Conservation (phyloP, 2,797 vertebrate species). For the Lindbergichthys nudifrons region DNA sequence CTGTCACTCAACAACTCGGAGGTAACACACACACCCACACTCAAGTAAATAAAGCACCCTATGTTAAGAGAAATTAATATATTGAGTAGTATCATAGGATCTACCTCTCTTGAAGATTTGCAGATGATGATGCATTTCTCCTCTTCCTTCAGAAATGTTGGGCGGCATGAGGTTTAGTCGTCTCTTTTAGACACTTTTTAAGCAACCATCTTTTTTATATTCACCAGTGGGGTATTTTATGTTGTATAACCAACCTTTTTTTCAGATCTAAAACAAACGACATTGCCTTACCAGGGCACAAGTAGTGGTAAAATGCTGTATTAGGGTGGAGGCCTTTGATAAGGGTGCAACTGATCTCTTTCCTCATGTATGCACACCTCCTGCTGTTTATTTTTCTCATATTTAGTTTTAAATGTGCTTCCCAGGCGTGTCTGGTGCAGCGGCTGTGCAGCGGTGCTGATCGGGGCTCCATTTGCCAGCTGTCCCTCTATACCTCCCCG, state of each 20-base stretch:
- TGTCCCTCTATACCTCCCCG: constrained; percentile 96
- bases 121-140: background rate
- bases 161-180: no score
- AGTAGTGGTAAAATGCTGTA: no score
- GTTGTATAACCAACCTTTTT: no score
- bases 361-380: constrained; percentile 25
- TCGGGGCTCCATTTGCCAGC: constrained; percentile 89
- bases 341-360: constrained; percentile 25
- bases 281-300: no score
- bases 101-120: background rate
- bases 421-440: constrained; percentile 87
- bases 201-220: no score
- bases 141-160: background rate
- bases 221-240: no score
- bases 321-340: constrained; percentile 53
- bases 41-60: no score
- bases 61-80: background rate
- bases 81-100: background rate
- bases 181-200: no score
- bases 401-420: constrained; percentile 53
- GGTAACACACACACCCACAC: constrained; percentile 74
- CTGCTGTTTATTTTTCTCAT: constrained; percentile 6
- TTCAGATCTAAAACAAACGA: no score
- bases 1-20: constrained; percentile 86
- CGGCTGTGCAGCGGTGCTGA: constrained; percentile 88